These are phyloP conservation scores for Adineta ricciae DNA, from an alignment of 2,888 invertebrate genomes.

Conservation along the genomic window DNA sequence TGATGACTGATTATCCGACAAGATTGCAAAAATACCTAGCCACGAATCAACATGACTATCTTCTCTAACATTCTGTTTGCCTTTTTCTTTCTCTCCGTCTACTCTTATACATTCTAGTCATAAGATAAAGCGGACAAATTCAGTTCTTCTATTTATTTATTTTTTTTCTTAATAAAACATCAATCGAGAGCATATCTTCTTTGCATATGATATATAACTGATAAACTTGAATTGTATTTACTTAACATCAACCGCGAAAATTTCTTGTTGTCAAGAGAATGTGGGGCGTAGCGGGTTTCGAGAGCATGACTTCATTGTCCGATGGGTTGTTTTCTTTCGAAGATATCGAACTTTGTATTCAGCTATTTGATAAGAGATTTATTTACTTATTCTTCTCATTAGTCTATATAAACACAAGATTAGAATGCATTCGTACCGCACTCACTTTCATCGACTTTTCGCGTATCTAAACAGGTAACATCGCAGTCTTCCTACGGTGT, in stretches of 20 bases:
- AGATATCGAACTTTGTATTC: neutral
- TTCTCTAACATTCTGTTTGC: neutral
- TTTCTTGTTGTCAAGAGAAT: neutral
- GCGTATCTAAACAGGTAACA: neutral
- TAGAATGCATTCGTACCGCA: neutral
- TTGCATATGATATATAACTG: neutral
- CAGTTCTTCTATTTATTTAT: neutral
- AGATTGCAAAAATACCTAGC: conserved; percentile 45
- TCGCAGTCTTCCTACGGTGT: neutral
- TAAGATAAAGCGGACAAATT: neutral
- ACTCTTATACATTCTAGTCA: neutral
- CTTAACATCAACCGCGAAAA: neutral
- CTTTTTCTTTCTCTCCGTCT: neutral
- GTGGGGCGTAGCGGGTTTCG: no score
- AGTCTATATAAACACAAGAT: neutral
- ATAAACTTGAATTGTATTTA: neutral
- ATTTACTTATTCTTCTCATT: neutral
- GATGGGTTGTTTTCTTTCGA: neutral
- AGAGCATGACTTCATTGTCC: no score
- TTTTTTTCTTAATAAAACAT: neutral
- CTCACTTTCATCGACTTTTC: neutral
- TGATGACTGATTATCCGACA: conserved; percentile 64
- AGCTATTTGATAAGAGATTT: neutral
- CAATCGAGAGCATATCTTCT: no score
- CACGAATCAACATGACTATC: neutral